Evolutionary conservation across 2,113 vertebrate species (phyloP), one percentile per base, ranked within the genome.

Genomic region (Aix galericulata): DNA sequence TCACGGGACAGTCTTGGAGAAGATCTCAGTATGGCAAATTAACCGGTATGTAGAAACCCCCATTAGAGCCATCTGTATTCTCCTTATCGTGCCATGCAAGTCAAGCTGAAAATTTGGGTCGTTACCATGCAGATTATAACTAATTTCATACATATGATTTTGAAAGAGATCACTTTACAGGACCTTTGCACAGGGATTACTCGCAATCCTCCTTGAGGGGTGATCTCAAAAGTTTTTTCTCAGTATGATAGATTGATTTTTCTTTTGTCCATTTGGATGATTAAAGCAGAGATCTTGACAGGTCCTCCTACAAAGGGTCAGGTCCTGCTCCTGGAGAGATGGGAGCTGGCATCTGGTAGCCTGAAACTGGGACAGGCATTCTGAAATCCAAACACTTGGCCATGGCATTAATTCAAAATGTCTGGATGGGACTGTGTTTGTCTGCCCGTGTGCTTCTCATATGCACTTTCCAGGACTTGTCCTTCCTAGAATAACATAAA

Each of bases 141-240:
- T 97, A 97, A 97, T 96, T 97, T 97, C 97, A 97, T 97, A 97
- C 97, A 97, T 92, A 97, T 96, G 97, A 97, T 94, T 97, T 97
- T 97, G 96, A 97, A 97, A 94, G 96, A 97, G 97, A 97, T 98
- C 96, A 89, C 82, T 93, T 98, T 98, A 97, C 96, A 96, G 95
- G 74, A 97, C 96, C 94, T 96, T 97, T 96, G 94, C 95, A 89
- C 89, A 96, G 94, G 97, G 96, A 97, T 97, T 97, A 96, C 86
- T 92, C 52, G 77, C 94, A 97, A 97, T 97, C 95, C 94, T 96
- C 40, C 86, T 88, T 84, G 91, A 97, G 96, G 96, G 96, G 94
- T 87, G 94, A 95, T 96, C 96, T 94, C 94, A 84, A 94, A 97
- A 97, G 85, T 95, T 95, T 96, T 96, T 90, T 96, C 93, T 88